These are phyloP conservation scores for Congeria kusceri DNA, from an alignment of 2,888 invertebrate genomes.

Conservation along the genomic window DNA sequence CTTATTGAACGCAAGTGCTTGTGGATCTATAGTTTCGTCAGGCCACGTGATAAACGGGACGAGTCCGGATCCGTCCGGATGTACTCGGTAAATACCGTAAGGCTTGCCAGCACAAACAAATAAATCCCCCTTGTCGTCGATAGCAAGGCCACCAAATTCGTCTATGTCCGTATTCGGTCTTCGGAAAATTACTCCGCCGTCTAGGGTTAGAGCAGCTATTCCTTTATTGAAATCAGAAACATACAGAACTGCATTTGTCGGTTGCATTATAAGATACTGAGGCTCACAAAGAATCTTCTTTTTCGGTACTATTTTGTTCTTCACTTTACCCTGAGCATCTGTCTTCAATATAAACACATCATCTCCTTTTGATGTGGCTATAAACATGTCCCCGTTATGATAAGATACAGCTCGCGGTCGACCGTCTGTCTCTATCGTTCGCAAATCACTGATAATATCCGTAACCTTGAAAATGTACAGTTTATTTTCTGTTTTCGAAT, in stretches of 20 bases:
- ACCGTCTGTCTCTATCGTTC: constrained; percentile 37
- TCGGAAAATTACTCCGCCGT: constrained; percentile 39
- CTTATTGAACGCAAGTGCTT: constrained; percentile 40
- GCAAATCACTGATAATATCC: constrained; percentile 17
- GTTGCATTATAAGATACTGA: constrained; percentile 46
- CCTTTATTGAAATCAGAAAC: constrained; percentile 56
- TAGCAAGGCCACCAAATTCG: constrained; percentile 55
- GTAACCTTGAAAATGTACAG: constrained; percentile 30
- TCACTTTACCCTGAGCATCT: constrained; percentile 24
- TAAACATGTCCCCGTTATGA: constrained; percentile 28
- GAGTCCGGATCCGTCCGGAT: constrained; percentile 24
- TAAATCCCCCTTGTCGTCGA: constrained; percentile 38
- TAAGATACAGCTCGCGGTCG: constrained; percentile 49
- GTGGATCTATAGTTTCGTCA: constrained; percentile 50
- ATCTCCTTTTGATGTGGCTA: constrained; percentile 43
- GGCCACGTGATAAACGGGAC: constrained; percentile 43
- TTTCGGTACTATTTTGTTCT: constrained; percentile 39
- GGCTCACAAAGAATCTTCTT: constrained; percentile 44
- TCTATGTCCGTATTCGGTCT: constrained; percentile 29
- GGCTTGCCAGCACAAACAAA: constrained; percentile 59
- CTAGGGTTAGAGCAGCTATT: constrained; percentile 32
- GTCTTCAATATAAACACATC: constrained; percentile 35
- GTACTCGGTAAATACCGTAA: constrained; percentile 53
- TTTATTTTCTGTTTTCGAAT: constrained; percentile 30
- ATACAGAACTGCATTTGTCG: constrained; percentile 26